Evolutionary conservation across 2,888 invertebrate species (phyloP).

Genomic region (Phania funesta): DNA sequence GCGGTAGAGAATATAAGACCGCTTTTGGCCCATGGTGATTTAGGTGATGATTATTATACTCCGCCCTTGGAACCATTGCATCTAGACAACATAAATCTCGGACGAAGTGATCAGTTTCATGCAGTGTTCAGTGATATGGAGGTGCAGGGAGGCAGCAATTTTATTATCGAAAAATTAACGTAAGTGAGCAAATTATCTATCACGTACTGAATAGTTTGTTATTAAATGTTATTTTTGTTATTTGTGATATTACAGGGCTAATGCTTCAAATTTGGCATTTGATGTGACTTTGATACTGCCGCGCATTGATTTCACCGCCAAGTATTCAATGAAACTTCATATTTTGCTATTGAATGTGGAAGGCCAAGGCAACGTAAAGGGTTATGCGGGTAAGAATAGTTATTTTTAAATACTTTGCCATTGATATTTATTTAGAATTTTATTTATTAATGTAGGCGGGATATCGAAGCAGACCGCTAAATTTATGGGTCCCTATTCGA

Average conservation of each 20-base stretch:
- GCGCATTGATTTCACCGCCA: slow-evolving; percentile 77
- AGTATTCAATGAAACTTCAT: slow-evolving; percentile 77
- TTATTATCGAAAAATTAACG: slow-evolving; percentile 79
- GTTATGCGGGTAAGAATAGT: slow-evolving; percentile 74
- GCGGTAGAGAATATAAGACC: slow-evolving; percentile 77
- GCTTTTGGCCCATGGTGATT: slow-evolving; percentile 76
- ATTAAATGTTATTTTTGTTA: not conserved
- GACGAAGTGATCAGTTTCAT: slow-evolving; percentile 77
- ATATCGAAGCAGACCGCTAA: too few relatives aligned
- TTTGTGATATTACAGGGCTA: slow-evolving; percentile 71
- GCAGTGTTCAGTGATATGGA: slow-evolving; percentile 77
- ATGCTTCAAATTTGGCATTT: slow-evolving; percentile 76
- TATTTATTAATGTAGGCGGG: too few relatives aligned
- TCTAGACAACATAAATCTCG: slow-evolving; percentile 78
- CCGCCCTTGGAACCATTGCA: slow-evolving; percentile 78
- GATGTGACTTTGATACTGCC: slow-evolving; percentile 78
- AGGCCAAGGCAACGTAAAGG: slow-evolving; percentile 78
- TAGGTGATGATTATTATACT: slow-evolving; percentile 78
- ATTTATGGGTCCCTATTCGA: too few relatives aligned
- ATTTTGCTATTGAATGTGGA: slow-evolving; percentile 77
- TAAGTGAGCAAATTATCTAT: slow-evolving; percentile 67
- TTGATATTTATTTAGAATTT: too few relatives aligned
- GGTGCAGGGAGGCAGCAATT: slow-evolving; percentile 79
- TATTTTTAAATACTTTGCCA: not conserved
- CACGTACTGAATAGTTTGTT: not conserved